Conservation (phyloP, 2,113 vertebrate genomes). For the Lamprologus callipterus region DNA sequence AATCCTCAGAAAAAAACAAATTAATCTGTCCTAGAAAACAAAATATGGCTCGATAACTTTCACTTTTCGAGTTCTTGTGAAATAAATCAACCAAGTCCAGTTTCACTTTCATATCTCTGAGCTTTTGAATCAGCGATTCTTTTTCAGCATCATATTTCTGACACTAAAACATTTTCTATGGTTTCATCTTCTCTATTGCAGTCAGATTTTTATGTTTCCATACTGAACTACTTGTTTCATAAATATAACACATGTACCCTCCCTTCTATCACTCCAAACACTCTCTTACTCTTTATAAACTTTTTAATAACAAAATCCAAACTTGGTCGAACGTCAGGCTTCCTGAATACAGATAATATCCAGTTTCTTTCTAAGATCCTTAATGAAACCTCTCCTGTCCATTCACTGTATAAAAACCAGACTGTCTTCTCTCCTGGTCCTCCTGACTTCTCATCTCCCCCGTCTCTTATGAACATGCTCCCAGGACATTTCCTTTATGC, state of each 20-base stretch:
- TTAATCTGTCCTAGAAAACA: background rate
- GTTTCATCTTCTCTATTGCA: background rate
- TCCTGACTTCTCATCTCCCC: background rate
- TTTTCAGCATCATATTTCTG: background rate
- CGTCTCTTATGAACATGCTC: background rate
- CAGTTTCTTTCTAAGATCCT: background rate
- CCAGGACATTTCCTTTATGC: background rate
- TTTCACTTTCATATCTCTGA: background rate
- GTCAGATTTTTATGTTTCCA: background rate
- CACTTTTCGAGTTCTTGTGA: background rate
- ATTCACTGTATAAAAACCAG: background rate
- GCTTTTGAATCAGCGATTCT: background rate
- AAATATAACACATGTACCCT: background rate
- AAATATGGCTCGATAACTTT: background rate
- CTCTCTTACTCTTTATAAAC: background rate
- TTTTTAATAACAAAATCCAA: background rate
- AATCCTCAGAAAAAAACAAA: background rate
- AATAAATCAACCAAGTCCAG: background rate
- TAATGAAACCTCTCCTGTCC: accelerated
- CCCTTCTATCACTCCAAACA: background rate
- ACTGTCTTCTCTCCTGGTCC: background rate
- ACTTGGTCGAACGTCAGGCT: accelerated
- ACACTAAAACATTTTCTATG: background rate
- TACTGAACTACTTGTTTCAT: background rate
- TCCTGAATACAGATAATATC: background rate